Base-by-base conservation (phyloP, 2,113 vertebrate genomes). In the Vicugna pacos region DNA sequence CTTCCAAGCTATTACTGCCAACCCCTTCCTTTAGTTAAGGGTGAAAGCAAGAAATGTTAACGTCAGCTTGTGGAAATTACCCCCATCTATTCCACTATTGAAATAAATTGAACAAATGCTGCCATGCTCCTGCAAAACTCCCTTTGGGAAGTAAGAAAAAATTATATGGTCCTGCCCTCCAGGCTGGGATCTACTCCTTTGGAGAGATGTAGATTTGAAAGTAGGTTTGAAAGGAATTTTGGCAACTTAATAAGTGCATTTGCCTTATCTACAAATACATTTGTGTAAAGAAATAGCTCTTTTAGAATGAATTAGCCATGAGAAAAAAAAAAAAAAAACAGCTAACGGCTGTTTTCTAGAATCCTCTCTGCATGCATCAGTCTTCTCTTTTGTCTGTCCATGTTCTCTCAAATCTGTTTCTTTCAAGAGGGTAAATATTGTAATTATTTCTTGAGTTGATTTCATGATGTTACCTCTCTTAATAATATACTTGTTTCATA, bases 371-470 rank as follows among this genome's bases (percentile, higher is more conserved):
- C 32, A 32, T 60, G 0, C 32, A 32, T 60, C 42, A 48, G 9
- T 75, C n/a, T 90, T 91, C 4, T 93, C 30, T 81, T 85, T 76
- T 54, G 19, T 75, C 30, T 81, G 56, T 52, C 11, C 3, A 14
- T n/a, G 8, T 76, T 92, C 48, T 89, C 60, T n/a, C 26, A 84
- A 82, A 73, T 77, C 28, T 79, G 12, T 76, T 94, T 93, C 67
- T 80, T 91, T 92, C 70, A 85, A 81, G 7, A 77, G 19, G 38
- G 28, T 76, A 87, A n/a, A 52, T 65, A 54, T 62, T 77, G 54
- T 67, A 89, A 88, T 35, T 65, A 91, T 86, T 94, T 95, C 60
- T 93, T 26, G 7, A 80, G 48, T 77, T 95, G 38, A 80, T 95
- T 97, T 95, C 2, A 62, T 93, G 19, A 65, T 88, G 54, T 81